Evolutionary conservation across 2,888 invertebrate species (phyloP), one percentile per base, ranked within the genome.

Genomic region (Andrena marginata): DNA sequence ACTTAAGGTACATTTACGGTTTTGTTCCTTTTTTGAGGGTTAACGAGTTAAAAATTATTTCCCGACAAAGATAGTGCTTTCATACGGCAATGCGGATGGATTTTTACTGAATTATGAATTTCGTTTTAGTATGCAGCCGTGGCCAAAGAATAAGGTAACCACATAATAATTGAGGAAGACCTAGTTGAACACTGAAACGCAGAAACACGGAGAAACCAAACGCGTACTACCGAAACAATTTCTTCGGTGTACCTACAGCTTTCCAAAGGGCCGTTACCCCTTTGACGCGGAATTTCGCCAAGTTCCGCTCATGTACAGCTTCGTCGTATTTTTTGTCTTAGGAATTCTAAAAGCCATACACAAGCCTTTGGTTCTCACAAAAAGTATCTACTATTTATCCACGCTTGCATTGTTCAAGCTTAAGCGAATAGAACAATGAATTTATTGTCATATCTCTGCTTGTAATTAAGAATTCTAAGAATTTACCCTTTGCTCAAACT

Each of bases 201-300:
- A 72, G 74, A 73, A 73, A 85, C 63, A 59, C 67, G 51, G 72
- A 80, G 89, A 78, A 76, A 81, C 71, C 76, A 72, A 33, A 51
- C 49, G 56, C 8, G n/a, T 49, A 73, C 31, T n/a, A 42, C 73
- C 60, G 77, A 87, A 85, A 85, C 80, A 82, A 85, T 87, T 89
- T 87, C 80, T 87, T 85, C 49, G 56, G n/a, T 7, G 60, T 60
- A n/a, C n/a, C n/a, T n/a, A 42, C 72, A 64, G 60, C 69, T 72
- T 54, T 78, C 63, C 49, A 64, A 56, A 75, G 73, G 76, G 62
- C 59, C 59, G 80, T 84, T 85, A 87, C 75, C 88, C 89, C 89
- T 91, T 90, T 90, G 86, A 89, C 70, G 89, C 68, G 67, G 87
- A 86, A 86, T 88, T 89, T 89, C 85, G 82, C 84, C 51, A 90